phyloP scores from a whole-genome alignment of 1,140 invertebrate genomes.

The Olivierus martensii region DNA sequence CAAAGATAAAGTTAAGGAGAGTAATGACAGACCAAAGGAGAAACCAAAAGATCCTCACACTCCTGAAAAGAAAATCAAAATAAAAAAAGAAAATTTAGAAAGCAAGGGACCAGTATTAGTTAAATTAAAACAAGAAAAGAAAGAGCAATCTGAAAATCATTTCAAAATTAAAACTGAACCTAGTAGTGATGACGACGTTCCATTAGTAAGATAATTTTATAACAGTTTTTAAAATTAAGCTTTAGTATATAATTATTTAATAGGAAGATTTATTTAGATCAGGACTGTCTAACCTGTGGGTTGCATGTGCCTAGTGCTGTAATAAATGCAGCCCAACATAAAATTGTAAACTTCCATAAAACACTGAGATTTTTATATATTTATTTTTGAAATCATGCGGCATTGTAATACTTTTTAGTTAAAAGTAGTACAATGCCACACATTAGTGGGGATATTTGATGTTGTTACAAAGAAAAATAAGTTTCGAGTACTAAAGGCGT shows the following conservation, averaged over 20 bases:
- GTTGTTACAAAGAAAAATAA: too few species aligned
- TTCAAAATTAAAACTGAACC: conserved; percentile 33
- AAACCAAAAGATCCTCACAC: conserved; percentile 23
- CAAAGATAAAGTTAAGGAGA: conserved; percentile 14
- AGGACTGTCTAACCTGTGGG: too few species aligned
- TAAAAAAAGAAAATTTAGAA: neutral
- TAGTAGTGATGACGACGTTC: conserved; percentile 55
- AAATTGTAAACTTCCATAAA: too few species aligned
- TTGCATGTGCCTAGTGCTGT: too few species aligned
- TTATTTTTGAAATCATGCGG: too few species aligned
- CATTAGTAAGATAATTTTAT: conserved; percentile 42
- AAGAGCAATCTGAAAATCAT: conserved; percentile 31
- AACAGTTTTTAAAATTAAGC: neutral
- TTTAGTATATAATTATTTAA: neutral
- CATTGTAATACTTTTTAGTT: too few species aligned
- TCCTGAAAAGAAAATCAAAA: neutral
- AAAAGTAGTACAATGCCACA: too few species aligned
- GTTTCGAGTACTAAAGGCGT: too few species aligned
- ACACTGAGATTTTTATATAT: too few species aligned
- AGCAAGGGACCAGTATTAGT: neutral
- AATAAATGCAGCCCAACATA: too few species aligned
- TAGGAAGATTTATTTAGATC: too few species aligned
- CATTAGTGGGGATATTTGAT: too few species aligned
- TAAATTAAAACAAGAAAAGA: conserved; percentile 18
- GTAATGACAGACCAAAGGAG: conserved; percentile 24